Base-by-base conservation (phyloP, 2,888 invertebrate genomes). In the Pterostichus madidus region DNA sequence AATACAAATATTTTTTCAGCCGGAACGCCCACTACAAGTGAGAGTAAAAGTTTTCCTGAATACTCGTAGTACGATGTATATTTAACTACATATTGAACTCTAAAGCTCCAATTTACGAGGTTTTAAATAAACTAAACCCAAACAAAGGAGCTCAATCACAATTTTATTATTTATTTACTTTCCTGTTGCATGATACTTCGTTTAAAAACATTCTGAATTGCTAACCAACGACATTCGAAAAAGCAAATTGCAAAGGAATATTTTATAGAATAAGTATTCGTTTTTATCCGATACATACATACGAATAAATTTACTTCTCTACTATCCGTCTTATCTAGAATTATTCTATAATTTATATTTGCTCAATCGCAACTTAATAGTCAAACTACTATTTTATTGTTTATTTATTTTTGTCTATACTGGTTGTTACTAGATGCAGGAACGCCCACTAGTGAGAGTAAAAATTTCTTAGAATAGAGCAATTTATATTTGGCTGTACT, bases 401-500 rank as follows among this genome's bases (percentile, higher is more conserved):
- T 56, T 56, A 56, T 56, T 56, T 56, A 56, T 56, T 56, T 56
- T 17, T 7, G 24, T 56, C 56, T 56, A 5, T 17, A 56, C 56
- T 56, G 7, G 56, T 56, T 56, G 15, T 71, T 39, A 44, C 68
- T 75, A 75, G 79, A 46, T 49, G 15, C 44, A 39, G 39, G 44
- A 64, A 79, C 64, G 61, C 61, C 79, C 31, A 79, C 49, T 5
- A 59, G 64, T 44, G 64, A 61, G 61, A 49, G 44, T 64, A 64
- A 64, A 79, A 79, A 49, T 61, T 79, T 79, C 64, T 79, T 61
- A n/a, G 64, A 79, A 64, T 64, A 79, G 61, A 61, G 79, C 64
- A 64, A 64, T 64, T 79, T 79, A 79, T 79, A 79, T 79, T 71
- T 71, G 68, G 68, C 44, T 71, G 68, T 6, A 79, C 79, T 79